phyloP scores from a whole-genome alignment of 2,113 vertebrate genomes.

The Regulus satrapa region DNA sequence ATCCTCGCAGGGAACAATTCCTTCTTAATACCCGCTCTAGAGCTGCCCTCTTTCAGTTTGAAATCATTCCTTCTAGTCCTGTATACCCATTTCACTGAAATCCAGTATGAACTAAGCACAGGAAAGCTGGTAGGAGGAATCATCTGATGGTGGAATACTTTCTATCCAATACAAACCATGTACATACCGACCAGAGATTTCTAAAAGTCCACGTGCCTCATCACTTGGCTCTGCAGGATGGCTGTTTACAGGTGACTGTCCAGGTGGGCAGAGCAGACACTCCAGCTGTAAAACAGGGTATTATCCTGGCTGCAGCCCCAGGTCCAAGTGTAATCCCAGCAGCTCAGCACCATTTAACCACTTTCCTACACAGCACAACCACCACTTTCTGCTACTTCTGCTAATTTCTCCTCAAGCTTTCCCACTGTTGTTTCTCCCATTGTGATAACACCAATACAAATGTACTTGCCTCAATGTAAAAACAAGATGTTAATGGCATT shows the following conservation, averaged over 20 bases:
- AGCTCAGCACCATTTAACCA: not conserved
- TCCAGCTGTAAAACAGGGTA: not conserved
- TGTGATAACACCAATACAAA: not conserved
- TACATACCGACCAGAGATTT: not conserved
- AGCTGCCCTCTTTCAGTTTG: no score
- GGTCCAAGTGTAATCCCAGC: not conserved
- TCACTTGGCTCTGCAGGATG: not conserved
- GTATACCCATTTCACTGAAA: not conserved
- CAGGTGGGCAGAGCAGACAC: not conserved
- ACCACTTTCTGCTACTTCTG: not conserved
- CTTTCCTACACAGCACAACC: not conserved
- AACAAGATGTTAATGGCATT: accelerated
- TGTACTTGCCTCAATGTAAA: not conserved
- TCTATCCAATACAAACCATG: not conserved
- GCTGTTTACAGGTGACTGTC: not conserved
- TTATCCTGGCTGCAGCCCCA: not conserved
- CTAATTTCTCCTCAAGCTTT: not conserved
- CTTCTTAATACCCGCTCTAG: not conserved
- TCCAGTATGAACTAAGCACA: not conserved
- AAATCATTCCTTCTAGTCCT: not conserved
- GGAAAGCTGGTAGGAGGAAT: not conserved
- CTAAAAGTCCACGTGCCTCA: not conserved
- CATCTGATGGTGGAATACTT: not conserved
- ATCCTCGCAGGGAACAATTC: not conserved
- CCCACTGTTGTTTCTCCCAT: not conserved